phyloP scores from a whole-genome alignment of 2,113 vertebrate genomes.

The Eleginops maclovinus region DNA sequence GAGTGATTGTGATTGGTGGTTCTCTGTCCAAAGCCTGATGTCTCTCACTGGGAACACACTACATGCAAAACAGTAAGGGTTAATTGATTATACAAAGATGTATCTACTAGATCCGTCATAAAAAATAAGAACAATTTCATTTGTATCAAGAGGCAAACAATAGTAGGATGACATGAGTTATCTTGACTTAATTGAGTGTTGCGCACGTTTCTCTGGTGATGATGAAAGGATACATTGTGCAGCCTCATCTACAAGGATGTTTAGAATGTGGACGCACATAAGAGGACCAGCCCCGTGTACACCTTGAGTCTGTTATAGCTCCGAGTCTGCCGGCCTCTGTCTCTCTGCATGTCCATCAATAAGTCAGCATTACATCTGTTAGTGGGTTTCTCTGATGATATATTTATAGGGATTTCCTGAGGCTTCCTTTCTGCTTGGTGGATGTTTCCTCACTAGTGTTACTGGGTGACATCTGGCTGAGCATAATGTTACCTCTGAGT shows the following conservation, averaged over 20 bases:
- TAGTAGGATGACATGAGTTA: too few relatives aligned
- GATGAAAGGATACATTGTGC: too few relatives aligned
- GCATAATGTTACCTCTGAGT: constrained; percentile 33
- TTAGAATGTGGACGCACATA: background rate
- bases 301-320: constrained; percentile 5
- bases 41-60: too few relatives aligned
- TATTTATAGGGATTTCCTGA: constrained; percentile 62
- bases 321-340: constrained; percentile 20
- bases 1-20: too few relatives aligned
- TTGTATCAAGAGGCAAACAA: too few relatives aligned
- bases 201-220: too few relatives aligned
- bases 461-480: constrained; percentile 58
- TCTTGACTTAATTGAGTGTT: background rate
- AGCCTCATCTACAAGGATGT: background rate
- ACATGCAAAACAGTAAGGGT: too few relatives aligned
- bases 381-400: constrained; percentile 35
- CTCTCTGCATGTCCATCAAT: constrained; percentile 49
- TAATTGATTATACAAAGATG: too few relatives aligned
- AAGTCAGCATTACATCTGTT: constrained; percentile 56
- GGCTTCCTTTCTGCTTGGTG: constrained; percentile 48
- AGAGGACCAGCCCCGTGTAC: background rate
- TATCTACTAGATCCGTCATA: too few relatives aligned
- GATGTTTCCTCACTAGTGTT: constrained; percentile 47
- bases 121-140: too few relatives aligned
- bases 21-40: too few relatives aligned